Conservation (phyloP, 35 echinoderm and acorn worm genomes). For the Holothuria glaberrima region DNA sequence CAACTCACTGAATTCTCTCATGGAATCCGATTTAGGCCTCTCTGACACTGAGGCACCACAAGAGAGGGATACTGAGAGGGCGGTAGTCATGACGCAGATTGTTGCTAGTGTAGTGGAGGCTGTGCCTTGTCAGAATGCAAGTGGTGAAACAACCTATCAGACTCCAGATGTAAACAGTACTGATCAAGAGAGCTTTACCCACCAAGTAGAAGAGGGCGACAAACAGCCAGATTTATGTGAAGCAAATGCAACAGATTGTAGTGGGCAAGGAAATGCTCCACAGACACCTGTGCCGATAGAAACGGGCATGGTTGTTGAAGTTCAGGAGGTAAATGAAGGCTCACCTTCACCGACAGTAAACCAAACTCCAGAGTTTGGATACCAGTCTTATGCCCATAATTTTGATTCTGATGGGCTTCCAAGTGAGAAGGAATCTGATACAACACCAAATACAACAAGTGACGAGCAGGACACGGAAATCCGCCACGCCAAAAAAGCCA, state of each 20-base stretch:
- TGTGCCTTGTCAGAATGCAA: neutral
- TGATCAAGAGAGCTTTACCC: conserved; percentile 27
- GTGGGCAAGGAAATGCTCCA: conserved; percentile 9
- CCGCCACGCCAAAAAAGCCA: conserved; percentile 5
- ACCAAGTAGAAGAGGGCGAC: conserved; percentile 59
- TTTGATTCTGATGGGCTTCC: conserved; percentile 95
- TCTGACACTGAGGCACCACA: conserved; percentile 46
- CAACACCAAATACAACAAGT: conserved; percentile 72
- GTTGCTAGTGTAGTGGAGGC: neutral
- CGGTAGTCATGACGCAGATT: conserved; percentile 35
- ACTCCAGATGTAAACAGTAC: neutral
- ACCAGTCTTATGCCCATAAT: conserved; percentile 93
- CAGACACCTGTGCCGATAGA: conserved; percentile 85
- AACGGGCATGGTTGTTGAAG: conserved; percentile 90
- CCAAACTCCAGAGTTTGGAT: conserved; percentile 81
- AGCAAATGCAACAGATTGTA: conserved; percentile 28
- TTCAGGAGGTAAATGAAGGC: conserved; percentile 77
- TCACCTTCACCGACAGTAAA: conserved; percentile 31
- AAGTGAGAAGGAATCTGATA: conserved; percentile 90
- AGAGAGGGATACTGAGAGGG: conserved; percentile 13
- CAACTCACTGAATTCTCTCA: conserved; percentile 48
- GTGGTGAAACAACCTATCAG: neutral
- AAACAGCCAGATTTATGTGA: conserved; percentile 20
- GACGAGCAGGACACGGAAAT: conserved; percentile 92
- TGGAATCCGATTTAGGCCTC: conserved; percentile 44